Evolutionary conservation across 2,113 vertebrate species (phyloP), one percentile per base, ranked within the genome.

Genomic region (Entomyzon cyanotis): DNA sequence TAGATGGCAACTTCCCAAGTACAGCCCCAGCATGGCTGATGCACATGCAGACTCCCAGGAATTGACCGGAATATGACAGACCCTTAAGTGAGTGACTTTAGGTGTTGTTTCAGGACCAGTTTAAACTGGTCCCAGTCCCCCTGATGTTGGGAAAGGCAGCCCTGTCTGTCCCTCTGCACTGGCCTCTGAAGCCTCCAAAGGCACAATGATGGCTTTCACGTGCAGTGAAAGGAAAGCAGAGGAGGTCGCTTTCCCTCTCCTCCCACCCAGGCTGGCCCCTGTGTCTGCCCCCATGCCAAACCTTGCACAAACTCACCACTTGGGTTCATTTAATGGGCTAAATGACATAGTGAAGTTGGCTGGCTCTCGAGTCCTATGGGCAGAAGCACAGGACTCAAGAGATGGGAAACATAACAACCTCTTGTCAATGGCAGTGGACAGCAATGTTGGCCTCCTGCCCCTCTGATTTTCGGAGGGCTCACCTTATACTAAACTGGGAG

Each of bases 171-270:
- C 25, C 24, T 53, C 60, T 30, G 2, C 39, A 9, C 5, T 35
- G 41, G 5, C 25, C 25, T 12, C 41, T 21, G 15, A 5, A 33
- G 41, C 46, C n/a, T 50, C 37, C 35, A 49, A 3, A 30, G 35
- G 9, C 12, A 6, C 0, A 0, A 3, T 1, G 5, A 25, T 12
- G 31, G 22, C 23, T 67, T 52, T 35, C 50, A 46, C 22, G 1
- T 5, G 42, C 13, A 7, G 20, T 12, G 13, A 41, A 12, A 56
- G 15, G 55, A n/a, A 37, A 64, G 28, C 14, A 42, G 8, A 44
- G 24, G 47, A 37, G 10, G 3, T 47, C 4, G 0, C 25, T 68
- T n/a, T 22, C 25, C 7, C 10, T 2, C 5, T 64, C 28, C 5
- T 76, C 25, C 2, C 0, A 2, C 18, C 16, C 44, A 9, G 14